These are phyloP conservation scores for Karalla daura DNA, from an alignment of 2,797 vertebrate species.

Conservation along the genomic window DNA sequence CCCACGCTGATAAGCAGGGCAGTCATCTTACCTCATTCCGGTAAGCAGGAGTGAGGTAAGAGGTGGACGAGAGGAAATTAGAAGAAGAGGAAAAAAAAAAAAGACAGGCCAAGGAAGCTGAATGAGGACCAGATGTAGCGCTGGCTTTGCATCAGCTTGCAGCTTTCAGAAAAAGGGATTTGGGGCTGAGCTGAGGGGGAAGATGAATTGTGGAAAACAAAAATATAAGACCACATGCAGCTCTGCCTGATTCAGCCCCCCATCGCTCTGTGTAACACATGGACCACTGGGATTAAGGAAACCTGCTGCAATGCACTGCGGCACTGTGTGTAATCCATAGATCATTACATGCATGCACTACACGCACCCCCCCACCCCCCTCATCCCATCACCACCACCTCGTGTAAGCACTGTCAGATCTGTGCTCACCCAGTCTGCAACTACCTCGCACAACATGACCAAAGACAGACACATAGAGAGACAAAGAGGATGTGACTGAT, in stretches of 20 bases:
- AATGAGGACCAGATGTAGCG: slow-evolving; percentile 69
- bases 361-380: slow-evolving; percentile 22
- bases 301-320: slow-evolving; percentile 50
- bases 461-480: background rate
- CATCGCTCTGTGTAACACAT: slow-evolving; percentile 12
- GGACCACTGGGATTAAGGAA: slow-evolving; percentile 51
- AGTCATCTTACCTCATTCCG: slow-evolving; percentile 62
- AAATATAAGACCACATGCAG: slow-evolving; percentile 42
- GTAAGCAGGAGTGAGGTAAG: slow-evolving; percentile 65
- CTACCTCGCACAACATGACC: background rate
- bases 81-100: slow-evolving; percentile 31
- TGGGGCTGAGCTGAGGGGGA: slow-evolving; percentile 13
- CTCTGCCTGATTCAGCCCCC: slow-evolving; percentile 16
- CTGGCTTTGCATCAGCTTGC: slow-evolving; percentile 41
- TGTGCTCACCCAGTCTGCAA: background rate
- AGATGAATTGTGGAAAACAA: slow-evolving; percentile 18
- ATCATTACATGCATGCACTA: slow-evolving; percentile 33
- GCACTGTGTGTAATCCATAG: slow-evolving; percentile 38
- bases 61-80: slow-evolving; percentile 47
- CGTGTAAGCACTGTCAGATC: slow-evolving; percentile 9
- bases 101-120: slow-evolving; percentile 21
- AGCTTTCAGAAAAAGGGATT: slow-evolving; percentile 18
- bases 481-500: background rate
- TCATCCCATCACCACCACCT: too few relatives aligned
- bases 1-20: slow-evolving; percentile 61